Evolutionary conservation across 2,797 vertebrate genomes (phyloP).

Genomic region (Falco columbarius): DNA sequence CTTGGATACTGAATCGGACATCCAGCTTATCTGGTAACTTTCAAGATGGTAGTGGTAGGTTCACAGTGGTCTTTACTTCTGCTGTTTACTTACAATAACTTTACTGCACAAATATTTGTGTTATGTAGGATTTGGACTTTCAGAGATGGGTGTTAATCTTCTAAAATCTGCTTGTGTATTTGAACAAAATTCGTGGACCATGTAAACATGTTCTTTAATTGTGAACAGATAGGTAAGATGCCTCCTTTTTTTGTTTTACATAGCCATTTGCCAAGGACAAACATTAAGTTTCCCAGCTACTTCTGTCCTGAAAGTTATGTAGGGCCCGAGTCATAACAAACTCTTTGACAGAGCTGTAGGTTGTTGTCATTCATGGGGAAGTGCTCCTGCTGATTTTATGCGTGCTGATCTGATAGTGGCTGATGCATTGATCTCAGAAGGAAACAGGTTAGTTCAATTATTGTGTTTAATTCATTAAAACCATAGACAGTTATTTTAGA

Average conservation of each 20-base stretch:
- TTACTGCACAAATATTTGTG: neutral
- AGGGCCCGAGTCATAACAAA: neutral
- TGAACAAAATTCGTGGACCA: neutral
- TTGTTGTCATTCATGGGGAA: neutral
- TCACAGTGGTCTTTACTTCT: fast-evolving
- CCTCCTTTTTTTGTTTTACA: neutral
- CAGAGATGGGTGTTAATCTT: neutral
- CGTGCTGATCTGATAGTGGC: neutral
- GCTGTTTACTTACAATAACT: neutral
- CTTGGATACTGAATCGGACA: neutral
- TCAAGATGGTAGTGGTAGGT: neutral
- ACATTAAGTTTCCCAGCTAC: neutral
- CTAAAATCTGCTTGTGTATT: neutral
- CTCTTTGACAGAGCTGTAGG: neutral
- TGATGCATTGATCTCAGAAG: neutral
- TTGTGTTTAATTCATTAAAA: neutral
- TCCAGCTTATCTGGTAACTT: neutral
- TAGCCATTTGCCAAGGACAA: neutral
- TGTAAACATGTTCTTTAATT: neutral
- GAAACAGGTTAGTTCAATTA: neutral
- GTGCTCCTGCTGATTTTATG: neutral
- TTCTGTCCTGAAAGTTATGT: neutral
- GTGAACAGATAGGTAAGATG: neutral
- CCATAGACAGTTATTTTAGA: neutral
- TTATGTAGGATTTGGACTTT: neutral